phyloP scores from a whole-genome alignment of 2,113 vertebrate species.

The Propithecus coquereli region DNA sequence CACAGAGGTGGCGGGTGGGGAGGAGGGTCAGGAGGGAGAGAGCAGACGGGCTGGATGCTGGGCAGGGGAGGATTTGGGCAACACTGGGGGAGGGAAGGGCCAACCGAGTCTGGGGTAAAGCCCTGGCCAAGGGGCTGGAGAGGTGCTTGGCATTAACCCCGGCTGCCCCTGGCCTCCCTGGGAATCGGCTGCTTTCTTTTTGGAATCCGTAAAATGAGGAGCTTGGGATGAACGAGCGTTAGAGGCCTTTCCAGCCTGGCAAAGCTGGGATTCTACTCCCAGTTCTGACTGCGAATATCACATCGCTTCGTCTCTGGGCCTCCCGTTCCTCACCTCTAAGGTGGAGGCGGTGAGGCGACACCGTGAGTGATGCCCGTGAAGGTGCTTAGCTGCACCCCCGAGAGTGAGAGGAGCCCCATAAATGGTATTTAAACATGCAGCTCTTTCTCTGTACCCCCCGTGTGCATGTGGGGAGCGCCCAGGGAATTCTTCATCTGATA shows the following conservation, averaged over 20 bases:
- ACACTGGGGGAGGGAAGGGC: not conserved
- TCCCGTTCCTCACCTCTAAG: not conserved
- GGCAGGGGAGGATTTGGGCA: not conserved
- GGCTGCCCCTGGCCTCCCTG: rapidly evolving
- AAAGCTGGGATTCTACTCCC: not conserved
- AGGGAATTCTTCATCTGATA: not conserved
- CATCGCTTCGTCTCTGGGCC: not conserved
- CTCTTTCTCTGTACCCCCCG: too few relatives aligned
- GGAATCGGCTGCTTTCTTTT: not conserved
- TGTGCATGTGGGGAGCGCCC: rapidly evolving
- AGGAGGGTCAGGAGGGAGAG: not conserved
- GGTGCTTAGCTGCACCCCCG: too few relatives aligned
- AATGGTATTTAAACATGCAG: not conserved
- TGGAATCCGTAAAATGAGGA: not conserved
- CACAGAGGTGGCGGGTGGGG: not conserved
- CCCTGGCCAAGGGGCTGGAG: not conserved
- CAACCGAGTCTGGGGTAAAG: rapidly evolving
- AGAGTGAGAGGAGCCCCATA: rapidly evolving
- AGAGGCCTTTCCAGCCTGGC: not conserved
- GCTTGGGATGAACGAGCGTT: rapidly evolving
- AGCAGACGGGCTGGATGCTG: not conserved
- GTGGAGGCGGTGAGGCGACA: not conserved
- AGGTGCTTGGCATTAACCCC: not conserved
- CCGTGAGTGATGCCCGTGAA: rapidly evolving
- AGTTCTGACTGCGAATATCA: not conserved